Conservation (phyloP, 2,113 vertebrate species). For the Todiramphus chloris region DNA sequence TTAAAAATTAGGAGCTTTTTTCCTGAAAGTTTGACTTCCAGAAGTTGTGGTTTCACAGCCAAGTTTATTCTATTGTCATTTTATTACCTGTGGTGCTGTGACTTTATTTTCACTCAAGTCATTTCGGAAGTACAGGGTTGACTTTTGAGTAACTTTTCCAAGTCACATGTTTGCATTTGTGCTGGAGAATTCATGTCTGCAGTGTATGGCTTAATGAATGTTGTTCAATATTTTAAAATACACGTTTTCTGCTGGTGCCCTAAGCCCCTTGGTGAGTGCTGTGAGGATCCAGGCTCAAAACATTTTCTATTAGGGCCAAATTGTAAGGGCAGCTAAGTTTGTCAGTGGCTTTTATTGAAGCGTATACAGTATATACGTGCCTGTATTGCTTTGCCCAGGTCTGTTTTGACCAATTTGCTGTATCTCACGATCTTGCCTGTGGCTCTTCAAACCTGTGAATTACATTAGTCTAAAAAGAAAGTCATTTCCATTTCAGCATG, state of each 20-base stretch:
- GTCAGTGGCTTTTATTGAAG: conserved; percentile 40
- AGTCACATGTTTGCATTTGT: conserved; percentile 1
- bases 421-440: conserved; percentile 53
- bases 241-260: conserved; percentile 38
- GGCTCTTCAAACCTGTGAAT: conserved; percentile 60
- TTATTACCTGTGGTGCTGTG: conserved; percentile 19
- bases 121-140: background rate
- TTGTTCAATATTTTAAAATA: conserved; percentile 50
- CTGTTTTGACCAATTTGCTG: conserved; percentile 66
- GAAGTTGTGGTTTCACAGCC: conserved; percentile 42
- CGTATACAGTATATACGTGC: background rate
- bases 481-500: conserved; percentile 59
- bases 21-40: conserved; percentile 72
- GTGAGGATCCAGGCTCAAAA: background rate
- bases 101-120: background rate
- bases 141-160: conserved; percentile 63
- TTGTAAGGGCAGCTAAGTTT: conserved; percentile 34
- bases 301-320: conserved; percentile 36
- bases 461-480: conserved; percentile 66
- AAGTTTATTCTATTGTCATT: background rate
- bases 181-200: conserved; percentile 27
- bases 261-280: background rate
- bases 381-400: conserved; percentile 44
- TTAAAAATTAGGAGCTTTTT: conserved; percentile 69
- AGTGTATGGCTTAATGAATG: conserved; percentile 5